Base-by-base conservation (phyloP, 2,113 vertebrate genomes). In the Gopherus evgoodei region DNA sequence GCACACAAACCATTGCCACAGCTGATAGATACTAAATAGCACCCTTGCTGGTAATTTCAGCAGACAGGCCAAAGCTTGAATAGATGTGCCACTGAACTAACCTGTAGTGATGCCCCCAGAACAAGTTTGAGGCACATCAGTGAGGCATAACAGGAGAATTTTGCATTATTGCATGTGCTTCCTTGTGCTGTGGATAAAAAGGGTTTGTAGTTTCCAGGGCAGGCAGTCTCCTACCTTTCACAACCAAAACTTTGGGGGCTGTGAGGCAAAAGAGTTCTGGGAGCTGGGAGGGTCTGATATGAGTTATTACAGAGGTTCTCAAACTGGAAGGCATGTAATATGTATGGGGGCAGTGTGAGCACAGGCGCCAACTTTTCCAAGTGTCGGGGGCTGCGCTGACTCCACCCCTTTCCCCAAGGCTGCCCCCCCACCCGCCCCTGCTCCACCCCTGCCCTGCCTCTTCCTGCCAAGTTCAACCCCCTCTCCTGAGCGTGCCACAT, bases 1-100 rank as follows among this genome's bases (percentile, higher is more conserved):
- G 90, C 50, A 10, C 75, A 91, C 92, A 87, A 92, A 17, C 14
- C 35, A 17, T 80, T 96, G 88, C 96, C 57, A 38, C 57, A 88
- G 76, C 87, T 31, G 57, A 59, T 13, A 90, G n/a, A 81, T 44
- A 69, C 78, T 86, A 90, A 95, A 29, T 84, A 95, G 76, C 38
- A 82, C 59, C 81, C 69, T 84, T 69, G 14, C 89, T 38, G 59
- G 84, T 89, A 87, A 2, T 93, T 93, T 89, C 78, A 75, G 87
- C 82, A 95, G 93, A 90, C 49, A 11, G 76, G 95, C 93, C 38
- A 76, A 47, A 47, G 42, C 44, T 94, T 93, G 85, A 89, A 87
- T 54, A 94, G 31, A 57, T 90, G 69, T 90, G 76, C n/a, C 42
- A 86, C 86, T 91, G 81, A 81, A 50, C 10, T 59, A 69, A 22